phyloP scores from a whole-genome alignment of 1,140 invertebrate species.

The Drosophila nannoptera region DNA sequence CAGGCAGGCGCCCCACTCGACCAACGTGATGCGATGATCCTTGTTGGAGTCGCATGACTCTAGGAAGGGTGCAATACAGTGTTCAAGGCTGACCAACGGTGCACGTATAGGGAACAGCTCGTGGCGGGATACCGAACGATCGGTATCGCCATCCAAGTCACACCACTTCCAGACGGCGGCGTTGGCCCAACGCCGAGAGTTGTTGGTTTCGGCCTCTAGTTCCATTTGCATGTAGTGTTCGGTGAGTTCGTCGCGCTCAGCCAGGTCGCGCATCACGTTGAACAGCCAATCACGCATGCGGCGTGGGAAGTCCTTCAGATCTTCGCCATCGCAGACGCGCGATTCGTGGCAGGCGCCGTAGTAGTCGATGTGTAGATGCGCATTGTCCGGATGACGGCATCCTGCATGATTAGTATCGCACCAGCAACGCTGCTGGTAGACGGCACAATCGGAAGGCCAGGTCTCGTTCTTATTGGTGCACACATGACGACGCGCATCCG shows the following conservation, averaged over 20 bases:
- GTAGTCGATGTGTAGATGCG: slow-evolving; percentile 95
- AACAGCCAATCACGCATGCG: slow-evolving; percentile 98
- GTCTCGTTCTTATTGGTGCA: slow-evolving; percentile 97
- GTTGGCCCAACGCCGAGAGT: slow-evolving; percentile 91
- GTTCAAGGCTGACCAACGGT: slow-evolving; percentile 93
- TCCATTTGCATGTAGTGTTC: slow-evolving; percentile 92
- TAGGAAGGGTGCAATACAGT: slow-evolving; percentile 96
- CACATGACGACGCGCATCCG: slow-evolving; percentile 88
- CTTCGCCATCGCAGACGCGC: slow-evolving; percentile 87
- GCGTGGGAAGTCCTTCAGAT: slow-evolving; percentile 94
- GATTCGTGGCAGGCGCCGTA: slow-evolving; percentile 91
- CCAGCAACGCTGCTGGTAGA: slow-evolving; percentile 93
- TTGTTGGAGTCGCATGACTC: slow-evolving; percentile 91
- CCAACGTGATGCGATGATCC: slow-evolving; percentile 92
- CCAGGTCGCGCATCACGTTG: slow-evolving; percentile 96
- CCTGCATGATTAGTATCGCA: slow-evolving; percentile 88
- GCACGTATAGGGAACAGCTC: slow-evolving; percentile 96
- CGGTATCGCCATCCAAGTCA: slow-evolving; percentile 93
- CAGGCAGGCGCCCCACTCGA: slow-evolving; percentile 95
- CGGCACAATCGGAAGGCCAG: slow-evolving; percentile 94
- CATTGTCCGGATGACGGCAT: slow-evolving; percentile 87
- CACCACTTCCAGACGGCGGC: slow-evolving; percentile 98
- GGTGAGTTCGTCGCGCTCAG: slow-evolving; percentile 92
- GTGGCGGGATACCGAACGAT: slow-evolving; percentile 91
- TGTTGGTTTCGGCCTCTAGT: slow-evolving; percentile 91